These are phyloP conservation scores for Pantelozetes paolii DNA, from an alignment of 2,888 invertebrate genomes.

Conservation along the genomic window DNA sequence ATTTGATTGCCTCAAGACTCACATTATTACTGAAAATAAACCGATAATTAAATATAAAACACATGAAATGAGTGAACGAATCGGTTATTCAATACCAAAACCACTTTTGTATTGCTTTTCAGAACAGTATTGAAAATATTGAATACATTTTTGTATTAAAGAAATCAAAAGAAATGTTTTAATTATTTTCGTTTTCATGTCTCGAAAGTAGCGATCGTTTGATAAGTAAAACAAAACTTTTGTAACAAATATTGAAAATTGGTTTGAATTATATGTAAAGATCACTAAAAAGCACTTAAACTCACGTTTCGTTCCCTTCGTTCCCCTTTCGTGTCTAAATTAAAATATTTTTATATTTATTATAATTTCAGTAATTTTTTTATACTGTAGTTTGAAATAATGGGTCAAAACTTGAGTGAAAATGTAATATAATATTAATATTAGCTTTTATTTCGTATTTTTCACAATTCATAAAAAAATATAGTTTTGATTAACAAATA, in stretches of 20 bases:
- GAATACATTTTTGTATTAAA: neutral
- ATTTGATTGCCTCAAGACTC: slow-evolving; percentile 2
- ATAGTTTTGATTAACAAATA: too few relatives aligned
- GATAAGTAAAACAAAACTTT: neutral
- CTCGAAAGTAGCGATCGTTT: neutral
- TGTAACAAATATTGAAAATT: neutral
- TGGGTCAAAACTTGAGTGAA: slow-evolving; percentile 17
- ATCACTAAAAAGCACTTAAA: neutral
- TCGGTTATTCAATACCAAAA: neutral
- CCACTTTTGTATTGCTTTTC: too few relatives aligned
- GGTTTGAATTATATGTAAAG: neutral
- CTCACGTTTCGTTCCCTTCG: slow-evolving; percentile 24
- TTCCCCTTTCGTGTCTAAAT: slow-evolving; percentile 20
- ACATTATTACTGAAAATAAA: slow-evolving; percentile 13
- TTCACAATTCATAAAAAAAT: too few relatives aligned
- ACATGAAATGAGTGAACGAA: neutral
- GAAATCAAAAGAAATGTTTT: neutral
- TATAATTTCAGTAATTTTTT: slow-evolving; percentile 7
- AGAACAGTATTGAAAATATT: neutral
- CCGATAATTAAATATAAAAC: slow-evolving; percentile 35
- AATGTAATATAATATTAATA: too few relatives aligned
- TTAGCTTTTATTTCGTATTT: too few relatives aligned
- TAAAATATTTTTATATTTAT: slow-evolving; percentile 24
- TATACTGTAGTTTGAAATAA: too few relatives aligned
- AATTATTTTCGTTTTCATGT: neutral